Base-by-base conservation (phyloP, 2,797 vertebrate species). In the Peromyscus aztecus region DNA sequence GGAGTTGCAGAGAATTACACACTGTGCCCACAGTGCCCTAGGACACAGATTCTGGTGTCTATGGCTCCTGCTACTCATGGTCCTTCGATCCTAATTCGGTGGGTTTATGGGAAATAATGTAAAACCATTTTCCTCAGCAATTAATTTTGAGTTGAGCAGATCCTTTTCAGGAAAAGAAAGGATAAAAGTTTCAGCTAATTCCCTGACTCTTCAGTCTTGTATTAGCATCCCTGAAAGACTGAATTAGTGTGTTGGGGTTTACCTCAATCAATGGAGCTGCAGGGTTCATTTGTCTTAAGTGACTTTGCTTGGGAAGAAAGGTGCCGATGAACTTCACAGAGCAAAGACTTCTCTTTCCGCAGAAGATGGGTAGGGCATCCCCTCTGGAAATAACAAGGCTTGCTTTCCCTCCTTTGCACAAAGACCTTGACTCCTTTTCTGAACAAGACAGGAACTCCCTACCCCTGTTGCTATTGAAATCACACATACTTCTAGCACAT, bases 91-190 rank as follows among this genome's bases (percentile, higher is more conserved):
- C 96, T 94, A 95, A 95, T 82, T 65, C 67, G 96, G 96, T 97
- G 67, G 96, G 96, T 91, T 97, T 97, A 98, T 89, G 97, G 97
- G 98, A 96, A 98, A 97, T 98, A 97, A 43, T 7, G 91, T 96
- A 97, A 98, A 97, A 94, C 92, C 3, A 17, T 96, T 98, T 97
- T 94, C 91, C 97, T 97, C 92, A 94, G 93, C 97, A 98, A 97
- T 90, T 97, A 98, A 98, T 96, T 97, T 97, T 97, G 90, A 97
- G 80, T 97, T 57, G 46, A 94, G 71, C 75, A 82, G 82, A 91
- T 97, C 65, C 86, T 97, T 97, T 94, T 55, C 59, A 90, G 89
- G 46, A 78, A 67, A 37, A 71, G 69, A 65, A 61, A 91, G 94
- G 85, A 90, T 95, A 97, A 97, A 97, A 92, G 92, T 97, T 96